Conservation (phyloP, 1,140 invertebrate species). For the Cydia fagiglandana region DNA sequence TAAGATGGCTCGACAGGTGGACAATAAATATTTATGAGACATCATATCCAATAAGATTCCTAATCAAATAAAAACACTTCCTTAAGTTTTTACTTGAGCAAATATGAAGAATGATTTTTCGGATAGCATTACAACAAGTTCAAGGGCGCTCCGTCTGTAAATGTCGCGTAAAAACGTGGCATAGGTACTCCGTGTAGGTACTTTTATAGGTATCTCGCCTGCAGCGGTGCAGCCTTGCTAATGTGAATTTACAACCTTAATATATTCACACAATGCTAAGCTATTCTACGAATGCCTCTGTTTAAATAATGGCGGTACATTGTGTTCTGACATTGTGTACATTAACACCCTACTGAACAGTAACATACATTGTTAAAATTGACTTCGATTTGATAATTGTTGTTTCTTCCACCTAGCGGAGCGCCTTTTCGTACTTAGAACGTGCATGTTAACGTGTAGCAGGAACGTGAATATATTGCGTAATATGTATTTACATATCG, state of each 20-base stretch:
- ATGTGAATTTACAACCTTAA: slow-evolving; percentile 7
- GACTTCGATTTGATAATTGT: slow-evolving; percentile 55
- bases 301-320: slow-evolving; percentile 56
- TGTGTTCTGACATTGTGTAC: slow-evolving; percentile 59
- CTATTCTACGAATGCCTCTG: slow-evolving; percentile 48
- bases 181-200: neutral
- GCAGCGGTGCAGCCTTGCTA: slow-evolving; percentile 12
- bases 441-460: slow-evolving; percentile 48
- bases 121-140: neutral
- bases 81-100: too few relatives aligned
- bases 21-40: too few relatives aligned
- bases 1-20: too few relatives aligned
- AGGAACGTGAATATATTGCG: slow-evolving; percentile 33
- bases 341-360: slow-evolving; percentile 53
- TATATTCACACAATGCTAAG: slow-evolving; percentile 35
- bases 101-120: neutral
- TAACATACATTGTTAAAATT: slow-evolving; percentile 62
- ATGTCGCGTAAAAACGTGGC: neutral
- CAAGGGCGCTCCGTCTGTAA: neutral
- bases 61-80: too few relatives aligned
- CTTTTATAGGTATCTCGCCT: neutral
- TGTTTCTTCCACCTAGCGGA: slow-evolving; percentile 50
- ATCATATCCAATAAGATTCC: too few relatives aligned
- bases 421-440: slow-evolving; percentile 52
- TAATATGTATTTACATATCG: slow-evolving; percentile 33